phyloP scores from a whole-genome alignment of 2,113 vertebrate genomes.

The Aythya baeri region DNA sequence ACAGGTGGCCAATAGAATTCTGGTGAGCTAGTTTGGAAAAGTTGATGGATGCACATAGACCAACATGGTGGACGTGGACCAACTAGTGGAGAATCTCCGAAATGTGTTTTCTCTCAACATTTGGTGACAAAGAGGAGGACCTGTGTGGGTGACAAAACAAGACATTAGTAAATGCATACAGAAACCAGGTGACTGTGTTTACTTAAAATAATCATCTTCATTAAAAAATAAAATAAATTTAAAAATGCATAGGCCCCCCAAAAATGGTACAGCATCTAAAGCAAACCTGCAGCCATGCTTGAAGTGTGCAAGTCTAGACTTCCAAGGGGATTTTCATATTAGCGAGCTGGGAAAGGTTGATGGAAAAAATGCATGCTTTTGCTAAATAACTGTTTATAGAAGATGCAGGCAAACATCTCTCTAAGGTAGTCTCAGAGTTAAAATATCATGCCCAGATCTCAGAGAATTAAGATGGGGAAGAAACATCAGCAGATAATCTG shows the following conservation, averaged over 20 bases:
- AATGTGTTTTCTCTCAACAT: neutral
- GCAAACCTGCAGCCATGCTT: neutral
- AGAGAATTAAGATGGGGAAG: neutral
- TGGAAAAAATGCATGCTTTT: neutral
- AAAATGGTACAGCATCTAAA: neutral
- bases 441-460: neutral
- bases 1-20: neutral
- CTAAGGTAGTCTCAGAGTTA: neutral
- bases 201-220: neutral
- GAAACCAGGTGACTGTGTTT: neutral
- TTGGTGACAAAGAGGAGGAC: neutral
- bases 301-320: neutral
- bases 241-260: neutral
- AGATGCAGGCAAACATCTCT: neutral
- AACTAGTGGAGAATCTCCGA: neutral
- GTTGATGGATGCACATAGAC: neutral
- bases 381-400: neutral
- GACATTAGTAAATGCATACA: fast-evolving
- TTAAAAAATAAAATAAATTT: neutral
- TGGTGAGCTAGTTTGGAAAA: neutral
- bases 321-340: neutral
- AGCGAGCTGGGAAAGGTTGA: neutral
- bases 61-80: neutral
- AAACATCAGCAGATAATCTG: neutral
- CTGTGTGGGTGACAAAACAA: neutral